These are phyloP conservation scores for Maconellicoccus hirsutus DNA, from an alignment of 1,140 invertebrate species.

Conservation along the genomic window DNA sequence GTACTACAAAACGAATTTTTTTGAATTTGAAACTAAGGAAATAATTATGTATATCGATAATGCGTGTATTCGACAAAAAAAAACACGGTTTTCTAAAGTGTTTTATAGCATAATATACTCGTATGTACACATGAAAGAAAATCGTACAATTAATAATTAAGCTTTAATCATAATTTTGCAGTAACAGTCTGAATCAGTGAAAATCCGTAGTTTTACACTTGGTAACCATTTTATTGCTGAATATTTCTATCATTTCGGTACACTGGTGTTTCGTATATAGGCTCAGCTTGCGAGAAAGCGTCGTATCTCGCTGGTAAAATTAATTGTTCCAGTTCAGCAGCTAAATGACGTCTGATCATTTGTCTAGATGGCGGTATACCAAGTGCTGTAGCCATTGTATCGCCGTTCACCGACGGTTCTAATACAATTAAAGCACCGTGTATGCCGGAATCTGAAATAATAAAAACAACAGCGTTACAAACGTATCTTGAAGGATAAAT, in stretches of 20 bases:
- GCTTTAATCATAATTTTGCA: neutral
- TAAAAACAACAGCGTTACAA: no score
- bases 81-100: neutral
- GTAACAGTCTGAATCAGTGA: neutral
- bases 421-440: slow-evolving; percentile 84
- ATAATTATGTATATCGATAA: no score
- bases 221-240: slow-evolving; percentile 11
- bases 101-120: neutral
- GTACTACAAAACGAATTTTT: no score
- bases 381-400: slow-evolving; percentile 84
- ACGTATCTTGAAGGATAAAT: no score
- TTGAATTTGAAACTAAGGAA: no score
- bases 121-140: neutral
- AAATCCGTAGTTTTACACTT: neutral
- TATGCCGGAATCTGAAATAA: slow-evolving; percentile 68
- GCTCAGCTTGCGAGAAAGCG: slow-evolving; percentile 8
- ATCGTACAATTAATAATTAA: neutral
- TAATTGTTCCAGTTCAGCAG: slow-evolving; percentile 77
- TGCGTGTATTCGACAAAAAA: no score
- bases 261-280: slow-evolving; percentile 3
- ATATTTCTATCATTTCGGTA: slow-evolving; percentile 12
- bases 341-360: slow-evolving; percentile 80
- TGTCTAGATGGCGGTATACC: slow-evolving; percentile 86
- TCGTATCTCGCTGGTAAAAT: slow-evolving; percentile 76
- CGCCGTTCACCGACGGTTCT: slow-evolving; percentile 83